Percentiles rank a stretch among this genome's conserved stretches.
phyloP scores from a whole-genome alignment of 2,797 vertebrate species.

The Chlorospingus semifuscus region DNA sequence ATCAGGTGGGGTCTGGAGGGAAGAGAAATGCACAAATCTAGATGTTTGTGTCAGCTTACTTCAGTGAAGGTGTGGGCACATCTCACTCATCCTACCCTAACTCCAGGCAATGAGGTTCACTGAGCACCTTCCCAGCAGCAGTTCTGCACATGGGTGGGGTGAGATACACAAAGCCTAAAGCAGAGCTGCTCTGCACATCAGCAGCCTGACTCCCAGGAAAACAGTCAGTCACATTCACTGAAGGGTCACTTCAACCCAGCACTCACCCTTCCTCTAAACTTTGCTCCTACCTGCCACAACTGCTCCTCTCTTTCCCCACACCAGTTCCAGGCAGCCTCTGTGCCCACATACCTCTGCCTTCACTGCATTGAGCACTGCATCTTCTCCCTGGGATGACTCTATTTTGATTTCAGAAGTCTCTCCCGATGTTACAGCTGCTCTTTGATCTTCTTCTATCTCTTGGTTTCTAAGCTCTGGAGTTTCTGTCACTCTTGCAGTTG shows the following conservation, averaged over 20 bases:
- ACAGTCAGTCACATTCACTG: slow-evolving; percentile 14
- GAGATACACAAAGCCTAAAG: slow-evolving; percentile 1
- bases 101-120: slow-evolving; percentile 25
- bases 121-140: slow-evolving; percentile 39
- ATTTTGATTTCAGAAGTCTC: slow-evolving; percentile 70
- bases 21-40: slow-evolving; percentile 66
- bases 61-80: slow-evolving; percentile 55
- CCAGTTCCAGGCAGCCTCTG: slow-evolving; percentile 25
- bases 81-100: slow-evolving; percentile 43
- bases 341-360: slow-evolving; percentile 77
- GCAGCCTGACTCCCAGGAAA: slow-evolving; percentile 35
- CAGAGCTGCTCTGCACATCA: slow-evolving; percentile 25
- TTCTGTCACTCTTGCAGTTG: slow-evolving; percentile 62
- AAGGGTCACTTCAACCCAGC: slow-evolving; percentile 38
- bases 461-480: slow-evolving; percentile 73
- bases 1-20: slow-evolving; percentile 77
- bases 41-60: slow-evolving; percentile 59
- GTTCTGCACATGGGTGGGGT: neutral
- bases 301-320: slow-evolving; percentile 26
- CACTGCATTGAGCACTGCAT: slow-evolving; percentile 62
- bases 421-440: slow-evolving; percentile 54
- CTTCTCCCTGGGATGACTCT: slow-evolving; percentile 69
- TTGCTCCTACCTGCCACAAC: slow-evolving; percentile 36
- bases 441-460: slow-evolving; percentile 71
- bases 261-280: slow-evolving; percentile 41